phyloP scores from a whole-genome alignment of 2,797 vertebrate species.

The Glossophaga mutica region DNA sequence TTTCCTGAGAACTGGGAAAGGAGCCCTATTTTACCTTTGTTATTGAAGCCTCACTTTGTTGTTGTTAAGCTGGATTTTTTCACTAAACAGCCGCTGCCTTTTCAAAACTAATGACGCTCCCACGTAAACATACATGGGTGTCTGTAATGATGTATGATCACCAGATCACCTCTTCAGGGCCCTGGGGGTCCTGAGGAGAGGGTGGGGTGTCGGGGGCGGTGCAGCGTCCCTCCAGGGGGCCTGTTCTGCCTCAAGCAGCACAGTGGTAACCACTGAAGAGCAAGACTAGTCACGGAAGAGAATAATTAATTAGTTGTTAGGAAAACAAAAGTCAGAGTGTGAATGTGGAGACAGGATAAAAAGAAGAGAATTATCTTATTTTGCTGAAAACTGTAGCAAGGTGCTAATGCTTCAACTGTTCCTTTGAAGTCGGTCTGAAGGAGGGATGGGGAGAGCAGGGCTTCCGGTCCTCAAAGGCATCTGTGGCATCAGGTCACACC shows the following conservation, averaged over 20 bases:
- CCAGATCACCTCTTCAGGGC: rapidly evolving
- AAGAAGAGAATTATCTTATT: conserved; percentile 38
- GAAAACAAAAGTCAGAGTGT: conserved; percentile 58
- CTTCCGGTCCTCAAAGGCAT: not conserved
- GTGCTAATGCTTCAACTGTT: conserved; percentile 34
- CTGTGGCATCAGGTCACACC: not conserved
- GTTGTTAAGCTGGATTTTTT: not conserved
- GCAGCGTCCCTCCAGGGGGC: not conserved
- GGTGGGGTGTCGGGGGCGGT: too few species aligned
- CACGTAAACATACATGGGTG: not conserved
- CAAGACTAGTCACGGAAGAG: conserved; percentile 38
- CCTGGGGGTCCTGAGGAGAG: not conserved
- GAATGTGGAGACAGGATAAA: not conserved
- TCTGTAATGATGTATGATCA: not conserved
- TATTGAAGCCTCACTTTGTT: not conserved
- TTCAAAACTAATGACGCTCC: not conserved
- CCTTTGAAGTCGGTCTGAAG: not conserved
- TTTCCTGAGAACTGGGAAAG: not conserved
- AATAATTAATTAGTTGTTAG: conserved; percentile 50
- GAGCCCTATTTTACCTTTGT: not conserved
- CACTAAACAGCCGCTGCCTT: not conserved
- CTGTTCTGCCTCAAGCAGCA: not conserved
- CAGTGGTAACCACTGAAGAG: not conserved
- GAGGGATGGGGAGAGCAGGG: not conserved
- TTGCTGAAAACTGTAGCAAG: conserved; percentile 44